phyloP scores from a whole-genome alignment of 1,140 invertebrate genomes.

The Hylyphantes graminicola region DNA sequence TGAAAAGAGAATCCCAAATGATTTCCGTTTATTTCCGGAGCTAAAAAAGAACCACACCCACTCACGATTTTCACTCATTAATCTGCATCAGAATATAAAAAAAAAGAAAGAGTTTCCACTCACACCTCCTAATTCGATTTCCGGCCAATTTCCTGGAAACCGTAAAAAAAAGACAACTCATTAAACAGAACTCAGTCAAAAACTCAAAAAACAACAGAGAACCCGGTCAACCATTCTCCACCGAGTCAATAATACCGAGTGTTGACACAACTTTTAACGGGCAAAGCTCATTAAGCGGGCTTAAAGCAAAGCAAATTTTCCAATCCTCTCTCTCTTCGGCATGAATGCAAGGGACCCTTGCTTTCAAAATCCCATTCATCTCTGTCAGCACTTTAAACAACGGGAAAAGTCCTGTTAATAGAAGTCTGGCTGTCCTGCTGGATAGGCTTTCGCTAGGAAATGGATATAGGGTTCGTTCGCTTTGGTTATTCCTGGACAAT shows the following conservation, averaged over 20 bases:
- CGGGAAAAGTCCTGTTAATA: slow-evolving; percentile 11
- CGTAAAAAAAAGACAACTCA: slow-evolving; percentile 7
- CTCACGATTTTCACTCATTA: too few species aligned
- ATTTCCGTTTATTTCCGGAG: too few species aligned
- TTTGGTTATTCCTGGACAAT: slow-evolving; percentile 1
- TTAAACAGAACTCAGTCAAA: slow-evolving; percentile 22
- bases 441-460: slow-evolving; percentile 20
- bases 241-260: slow-evolving; percentile 42
- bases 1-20: too few species aligned
- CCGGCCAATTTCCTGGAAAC: slow-evolving; percentile 39
- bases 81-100: too few species aligned
- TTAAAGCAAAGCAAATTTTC: slow-evolving; percentile 56
- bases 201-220: neutral
- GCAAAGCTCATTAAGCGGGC: slow-evolving; percentile 53
- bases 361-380: slow-evolving; percentile 55
- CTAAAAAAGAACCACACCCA: too few species aligned
- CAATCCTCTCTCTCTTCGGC: slow-evolving; percentile 40
- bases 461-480: slow-evolving; percentile 1
- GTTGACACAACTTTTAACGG: slow-evolving; percentile 28
- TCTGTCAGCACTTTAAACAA: slow-evolving; percentile 58
- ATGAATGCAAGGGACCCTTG: slow-evolving; percentile 24
- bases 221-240: slow-evolving; percentile 32
- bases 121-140: slow-evolving; percentile 43
- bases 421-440: slow-evolving; percentile 10
- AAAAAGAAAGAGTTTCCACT: neutral